Evolutionary conservation across 2,888 invertebrate species (phyloP).

Genomic region (Epinotia bilunana): DNA sequence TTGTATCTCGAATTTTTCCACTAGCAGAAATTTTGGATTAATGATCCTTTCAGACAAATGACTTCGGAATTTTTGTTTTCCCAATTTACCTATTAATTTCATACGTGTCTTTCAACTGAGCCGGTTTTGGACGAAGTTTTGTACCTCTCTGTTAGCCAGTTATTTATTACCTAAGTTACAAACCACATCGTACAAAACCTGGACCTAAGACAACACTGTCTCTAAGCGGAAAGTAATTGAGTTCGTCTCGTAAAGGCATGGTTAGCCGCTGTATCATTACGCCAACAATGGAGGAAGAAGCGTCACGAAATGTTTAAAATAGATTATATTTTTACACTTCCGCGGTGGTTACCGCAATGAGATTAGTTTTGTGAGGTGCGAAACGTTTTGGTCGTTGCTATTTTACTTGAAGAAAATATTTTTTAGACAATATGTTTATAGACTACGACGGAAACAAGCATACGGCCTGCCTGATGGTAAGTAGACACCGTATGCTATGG

Average conservation of each 20-base stretch:
- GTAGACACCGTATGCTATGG: no score
- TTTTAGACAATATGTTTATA: no score
- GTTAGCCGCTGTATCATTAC: conserved; percentile 56
- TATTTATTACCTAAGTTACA: background rate
- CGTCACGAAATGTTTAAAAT: conserved; percentile 80
- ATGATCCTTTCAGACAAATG: no score
- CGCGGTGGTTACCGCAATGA: conserved; percentile 73
- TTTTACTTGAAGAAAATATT: background rate
- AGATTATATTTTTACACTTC: conserved; percentile 82
- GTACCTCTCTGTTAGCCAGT: no score
- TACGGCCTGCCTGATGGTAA: no score
- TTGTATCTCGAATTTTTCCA: no score
- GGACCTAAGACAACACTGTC: conserved; percentile 20
- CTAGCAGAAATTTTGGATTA: no score
- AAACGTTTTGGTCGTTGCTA: conserved; percentile 22
- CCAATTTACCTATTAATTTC: no score
- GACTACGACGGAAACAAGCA: background rate
- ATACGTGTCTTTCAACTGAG: no score
- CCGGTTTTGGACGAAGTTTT: no score
- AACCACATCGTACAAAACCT: background rate
- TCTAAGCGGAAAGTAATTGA: conserved; percentile 43
- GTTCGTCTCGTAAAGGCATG: conserved; percentile 40
- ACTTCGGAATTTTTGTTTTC: no score
- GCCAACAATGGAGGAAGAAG: conserved; percentile 55
- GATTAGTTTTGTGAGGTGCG: conserved; percentile 59